Percentiles rank a stretch among this genome's conserved stretches.
Conservation (phyloP, 2,113 vertebrate species). For the Sinocyclocheilus maitianheensis region DNA sequence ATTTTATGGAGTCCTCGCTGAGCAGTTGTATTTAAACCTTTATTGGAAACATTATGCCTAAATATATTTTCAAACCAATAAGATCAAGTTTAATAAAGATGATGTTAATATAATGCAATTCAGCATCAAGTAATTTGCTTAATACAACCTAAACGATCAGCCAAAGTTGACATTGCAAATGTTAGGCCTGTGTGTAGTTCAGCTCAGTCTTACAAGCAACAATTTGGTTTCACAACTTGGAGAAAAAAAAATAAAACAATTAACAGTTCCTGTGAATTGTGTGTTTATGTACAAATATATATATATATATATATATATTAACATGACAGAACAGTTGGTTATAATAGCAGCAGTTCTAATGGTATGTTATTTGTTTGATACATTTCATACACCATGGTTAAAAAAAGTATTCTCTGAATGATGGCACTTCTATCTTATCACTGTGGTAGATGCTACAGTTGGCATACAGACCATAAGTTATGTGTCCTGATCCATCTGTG, state of each 20-base stretch:
- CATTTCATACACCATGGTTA: too few species aligned
- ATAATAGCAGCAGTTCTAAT: too few species aligned
- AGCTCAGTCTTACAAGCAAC: neutral
- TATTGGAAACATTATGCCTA: neutral
- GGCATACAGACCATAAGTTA: slow-evolving; percentile 86
- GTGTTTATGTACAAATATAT: neutral
- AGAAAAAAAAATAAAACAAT: neutral
- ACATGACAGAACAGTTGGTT: too few species aligned
- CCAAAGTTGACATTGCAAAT: neutral
- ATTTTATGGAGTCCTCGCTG: neutral
- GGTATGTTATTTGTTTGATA: too few species aligned
- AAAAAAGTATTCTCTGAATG: neutral
- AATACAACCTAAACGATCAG: neutral
- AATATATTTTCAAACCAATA: neutral
- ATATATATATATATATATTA: neutral
- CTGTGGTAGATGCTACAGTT: too few species aligned
- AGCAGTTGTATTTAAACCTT: neutral
- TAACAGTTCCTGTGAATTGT: neutral
- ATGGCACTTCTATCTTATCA: neutral
- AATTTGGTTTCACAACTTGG: neutral
- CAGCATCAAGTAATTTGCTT: neutral
- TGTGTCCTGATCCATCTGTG: slow-evolving; percentile 77
- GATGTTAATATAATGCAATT: neutral
- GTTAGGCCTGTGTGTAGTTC: neutral
- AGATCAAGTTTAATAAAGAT: neutral